phyloP scores from a whole-genome alignment of 2,797 vertebrate species.

The Channa striata region DNA sequence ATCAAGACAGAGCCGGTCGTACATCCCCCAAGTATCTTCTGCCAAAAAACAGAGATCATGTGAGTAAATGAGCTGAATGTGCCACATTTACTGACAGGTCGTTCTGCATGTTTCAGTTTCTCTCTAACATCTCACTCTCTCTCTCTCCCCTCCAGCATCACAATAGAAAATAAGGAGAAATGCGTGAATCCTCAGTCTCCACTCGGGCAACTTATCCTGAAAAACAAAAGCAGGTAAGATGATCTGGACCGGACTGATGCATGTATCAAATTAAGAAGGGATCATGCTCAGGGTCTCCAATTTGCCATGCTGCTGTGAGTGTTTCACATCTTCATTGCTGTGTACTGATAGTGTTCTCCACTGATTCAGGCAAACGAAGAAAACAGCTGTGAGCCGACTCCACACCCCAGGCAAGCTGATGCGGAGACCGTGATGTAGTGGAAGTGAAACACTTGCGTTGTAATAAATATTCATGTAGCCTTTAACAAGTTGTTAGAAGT shows the following conservation, averaged over 20 bases:
- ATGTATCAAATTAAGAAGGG: no score
- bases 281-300: not conserved
- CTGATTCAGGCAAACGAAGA: slow-evolving; percentile 7
- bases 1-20: not conserved
- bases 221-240: slow-evolving; percentile 11
- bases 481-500: no score
- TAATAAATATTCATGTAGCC: no score
- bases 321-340: not conserved
- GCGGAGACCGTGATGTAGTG: not conserved
- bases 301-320: not conserved
- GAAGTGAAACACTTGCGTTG: not conserved
- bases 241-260: not conserved
- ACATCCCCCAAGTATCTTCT: slow-evolving; percentile 26
- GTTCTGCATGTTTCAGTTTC: not conserved
- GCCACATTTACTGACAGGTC: not conserved
- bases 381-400: not conserved
- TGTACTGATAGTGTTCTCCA: slow-evolving; percentile 2
- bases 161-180: slow-evolving; percentile 2
- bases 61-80: slow-evolving; percentile 18
- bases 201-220: slow-evolving; percentile 17
- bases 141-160: slow-evolving; percentile 26
- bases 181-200: slow-evolving; percentile 31
- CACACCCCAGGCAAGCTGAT: not conserved
- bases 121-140: not conserved
- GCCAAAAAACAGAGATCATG: slow-evolving; percentile 38